These are phyloP conservation scores for Irena cyanogastra DNA, from an alignment of 2,113 vertebrate genomes.

Conservation along the genomic window DNA sequence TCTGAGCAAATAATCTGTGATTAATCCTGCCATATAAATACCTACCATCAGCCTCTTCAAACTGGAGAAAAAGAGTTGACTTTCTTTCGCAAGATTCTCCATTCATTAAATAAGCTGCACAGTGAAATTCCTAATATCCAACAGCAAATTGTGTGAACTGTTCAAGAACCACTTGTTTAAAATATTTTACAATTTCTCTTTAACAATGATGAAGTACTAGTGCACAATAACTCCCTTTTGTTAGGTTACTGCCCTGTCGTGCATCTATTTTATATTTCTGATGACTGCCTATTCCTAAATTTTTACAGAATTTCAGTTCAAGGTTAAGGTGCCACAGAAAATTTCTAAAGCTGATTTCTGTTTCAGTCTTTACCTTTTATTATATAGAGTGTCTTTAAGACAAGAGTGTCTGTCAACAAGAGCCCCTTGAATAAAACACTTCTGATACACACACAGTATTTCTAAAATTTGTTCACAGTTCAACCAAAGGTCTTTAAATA, in stretches of 20 bases:
- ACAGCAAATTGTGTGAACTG: neutral
- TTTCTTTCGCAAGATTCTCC: neutral
- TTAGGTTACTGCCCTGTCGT: neutral
- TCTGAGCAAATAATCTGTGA: neutral
- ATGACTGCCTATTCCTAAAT: neutral
- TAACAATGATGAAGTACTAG: neutral
- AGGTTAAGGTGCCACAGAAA: neutral
- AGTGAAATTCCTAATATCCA: neutral
- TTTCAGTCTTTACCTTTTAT: neutral
- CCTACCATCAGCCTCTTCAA: neutral
- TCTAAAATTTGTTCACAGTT: neutral
- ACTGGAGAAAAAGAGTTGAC: neutral
- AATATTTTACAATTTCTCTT: neutral
- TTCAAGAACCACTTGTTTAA: neutral
- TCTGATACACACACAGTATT: fast-evolving
- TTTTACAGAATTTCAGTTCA: neutral
- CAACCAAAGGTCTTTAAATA: neutral
- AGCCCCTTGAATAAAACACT: neutral
- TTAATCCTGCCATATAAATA: neutral
- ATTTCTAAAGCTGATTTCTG: neutral
- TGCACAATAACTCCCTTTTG: neutral
- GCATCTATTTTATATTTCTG: neutral
- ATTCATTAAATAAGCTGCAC: neutral
- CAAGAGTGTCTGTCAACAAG: neutral
- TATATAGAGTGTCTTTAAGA: neutral